Evolutionary conservation across 1,140 invertebrate genomes (phyloP).

Genomic region (Drosophila ficusphila): DNA sequence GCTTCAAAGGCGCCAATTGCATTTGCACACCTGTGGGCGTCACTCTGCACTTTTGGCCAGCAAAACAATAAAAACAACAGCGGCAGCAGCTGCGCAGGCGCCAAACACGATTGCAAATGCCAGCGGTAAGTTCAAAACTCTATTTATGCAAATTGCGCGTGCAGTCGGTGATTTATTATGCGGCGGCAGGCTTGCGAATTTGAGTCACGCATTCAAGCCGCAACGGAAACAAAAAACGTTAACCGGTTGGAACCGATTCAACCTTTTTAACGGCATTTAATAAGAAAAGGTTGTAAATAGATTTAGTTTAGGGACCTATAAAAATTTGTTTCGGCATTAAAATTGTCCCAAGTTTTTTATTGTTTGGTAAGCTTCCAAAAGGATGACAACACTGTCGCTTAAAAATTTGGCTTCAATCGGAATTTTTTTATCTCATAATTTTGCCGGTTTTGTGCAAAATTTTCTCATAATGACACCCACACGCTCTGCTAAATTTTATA

Average conservation of each 20-base stretch:
- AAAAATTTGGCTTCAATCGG: neutral
- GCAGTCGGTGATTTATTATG: slow-evolving; percentile 69
- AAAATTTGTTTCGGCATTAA: too few species aligned
- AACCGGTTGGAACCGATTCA: neutral
- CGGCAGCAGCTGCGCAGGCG: slow-evolving; percentile 54
- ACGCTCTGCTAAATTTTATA: slow-evolving; percentile 9
- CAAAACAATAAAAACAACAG: slow-evolving; percentile 39
- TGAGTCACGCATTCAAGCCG: slow-evolving; percentile 8
- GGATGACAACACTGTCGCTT: slow-evolving; percentile 29
- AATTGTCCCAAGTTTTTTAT: too few species aligned
- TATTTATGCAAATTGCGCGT: slow-evolving; percentile 72
- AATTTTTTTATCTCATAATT: neutral
- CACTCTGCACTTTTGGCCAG: slow-evolving; percentile 36
- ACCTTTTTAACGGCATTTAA: neutral
- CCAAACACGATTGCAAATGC: slow-evolving; percentile 44
- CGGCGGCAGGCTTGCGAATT: slow-evolving; percentile 9
- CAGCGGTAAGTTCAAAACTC: slow-evolving; percentile 64
- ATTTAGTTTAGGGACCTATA: too few species aligned
- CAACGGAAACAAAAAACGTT: neutral
- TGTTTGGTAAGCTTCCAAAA: neutral
- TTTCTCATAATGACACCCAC: slow-evolving; percentile 38
- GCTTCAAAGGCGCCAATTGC: slow-evolving; percentile 73
- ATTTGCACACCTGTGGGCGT: slow-evolving; percentile 30
- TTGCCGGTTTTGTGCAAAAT: slow-evolving; percentile 30
- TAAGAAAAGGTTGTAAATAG: too few species aligned